These are phyloP conservation scores for Cyprinella venusta DNA, from an alignment of 2,797 vertebrate genomes.

Conservation along the genomic window DNA sequence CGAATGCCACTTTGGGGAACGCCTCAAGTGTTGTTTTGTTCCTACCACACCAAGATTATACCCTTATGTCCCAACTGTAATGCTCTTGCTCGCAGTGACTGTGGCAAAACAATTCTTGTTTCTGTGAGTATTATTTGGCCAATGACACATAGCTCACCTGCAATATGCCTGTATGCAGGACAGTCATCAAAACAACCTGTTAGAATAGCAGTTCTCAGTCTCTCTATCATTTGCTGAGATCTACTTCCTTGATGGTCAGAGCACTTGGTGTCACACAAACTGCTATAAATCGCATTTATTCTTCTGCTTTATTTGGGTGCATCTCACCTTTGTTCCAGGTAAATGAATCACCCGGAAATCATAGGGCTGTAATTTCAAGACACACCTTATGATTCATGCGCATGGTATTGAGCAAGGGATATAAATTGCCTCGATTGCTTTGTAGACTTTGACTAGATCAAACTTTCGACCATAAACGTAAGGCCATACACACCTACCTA, in stretches of 20 bases:
- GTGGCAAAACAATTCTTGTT: constrained; percentile 1
- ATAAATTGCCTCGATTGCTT: constrained; percentile 40
- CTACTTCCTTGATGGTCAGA: constrained; percentile 35
- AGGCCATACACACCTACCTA: no score
- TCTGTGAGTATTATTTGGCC: constrained; percentile 16
- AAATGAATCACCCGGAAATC: constrained; percentile 34
- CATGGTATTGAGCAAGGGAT: constrained; percentile 27
- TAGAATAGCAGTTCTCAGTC: constrained; percentile 12
- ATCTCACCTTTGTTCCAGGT: not conserved
- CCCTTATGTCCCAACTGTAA: not conserved
- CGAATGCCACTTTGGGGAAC: no score
- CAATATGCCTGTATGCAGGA: not conserved
- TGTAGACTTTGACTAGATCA: constrained; percentile 18
- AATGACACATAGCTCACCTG: constrained; percentile 18
- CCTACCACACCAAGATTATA: constrained; percentile 15
- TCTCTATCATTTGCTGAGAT: constrained; percentile 10
- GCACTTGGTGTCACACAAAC: constrained; percentile 18
- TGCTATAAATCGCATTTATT: constrained; percentile 41
- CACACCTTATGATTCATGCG: constrained; percentile 20
- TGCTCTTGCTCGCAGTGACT: not conserved
- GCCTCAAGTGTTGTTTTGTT: constrained; percentile 29
- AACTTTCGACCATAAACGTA: not conserved
- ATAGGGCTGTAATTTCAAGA: constrained; percentile 20
- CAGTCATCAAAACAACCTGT: constrained; percentile 19
- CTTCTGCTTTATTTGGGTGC: constrained; percentile 26